A percentile compares a stretch with the other conserved stretches of the same genome.
phyloP scores from a whole-genome alignment of 2,113 vertebrate genomes.

The Periophthalmodon schlosseri region DNA sequence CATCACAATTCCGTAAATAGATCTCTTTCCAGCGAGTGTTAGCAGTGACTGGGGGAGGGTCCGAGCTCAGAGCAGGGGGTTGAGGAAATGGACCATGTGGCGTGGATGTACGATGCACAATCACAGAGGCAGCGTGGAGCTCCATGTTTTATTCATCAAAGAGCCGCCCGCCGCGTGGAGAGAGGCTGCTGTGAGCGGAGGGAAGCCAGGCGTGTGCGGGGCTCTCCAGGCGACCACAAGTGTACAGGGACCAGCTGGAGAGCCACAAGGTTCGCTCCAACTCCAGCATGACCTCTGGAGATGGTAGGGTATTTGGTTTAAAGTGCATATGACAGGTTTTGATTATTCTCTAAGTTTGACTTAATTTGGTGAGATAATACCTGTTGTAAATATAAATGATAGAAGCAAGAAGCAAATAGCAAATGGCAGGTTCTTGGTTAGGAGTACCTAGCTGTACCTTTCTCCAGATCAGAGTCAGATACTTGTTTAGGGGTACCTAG shows the following conservation, averaged over 20 bases:
- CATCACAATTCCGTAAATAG: not conserved
- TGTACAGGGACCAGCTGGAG: not conserved
- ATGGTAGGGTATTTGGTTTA: no score
- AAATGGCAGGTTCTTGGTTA: no score
- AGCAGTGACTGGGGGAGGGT: not conserved
- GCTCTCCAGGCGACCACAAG: not conserved
- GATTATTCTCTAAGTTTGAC: no score
- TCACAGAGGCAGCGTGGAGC: constrained; percentile 48
- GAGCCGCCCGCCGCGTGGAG: constrained; percentile 16
- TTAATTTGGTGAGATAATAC: no score
- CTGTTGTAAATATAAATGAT: no score
- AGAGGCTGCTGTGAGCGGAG: not conserved
- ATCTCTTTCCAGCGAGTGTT: not conserved
- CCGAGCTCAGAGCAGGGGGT: not conserved
- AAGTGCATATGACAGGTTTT: no score
- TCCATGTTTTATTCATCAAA: constrained; percentile 70
- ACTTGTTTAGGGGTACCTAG: no score
- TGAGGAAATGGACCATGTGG: not conserved
- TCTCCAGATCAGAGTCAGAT: no score
- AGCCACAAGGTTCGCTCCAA: not conserved
- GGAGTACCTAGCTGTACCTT: no score
- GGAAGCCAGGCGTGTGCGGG: not conserved
- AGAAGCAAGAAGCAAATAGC: no score
- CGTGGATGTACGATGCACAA: not conserved
- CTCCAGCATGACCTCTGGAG: no score